Base-by-base conservation (phyloP, 2,113 vertebrate species). In the Reinhardtius hippoglossoides region DNA sequence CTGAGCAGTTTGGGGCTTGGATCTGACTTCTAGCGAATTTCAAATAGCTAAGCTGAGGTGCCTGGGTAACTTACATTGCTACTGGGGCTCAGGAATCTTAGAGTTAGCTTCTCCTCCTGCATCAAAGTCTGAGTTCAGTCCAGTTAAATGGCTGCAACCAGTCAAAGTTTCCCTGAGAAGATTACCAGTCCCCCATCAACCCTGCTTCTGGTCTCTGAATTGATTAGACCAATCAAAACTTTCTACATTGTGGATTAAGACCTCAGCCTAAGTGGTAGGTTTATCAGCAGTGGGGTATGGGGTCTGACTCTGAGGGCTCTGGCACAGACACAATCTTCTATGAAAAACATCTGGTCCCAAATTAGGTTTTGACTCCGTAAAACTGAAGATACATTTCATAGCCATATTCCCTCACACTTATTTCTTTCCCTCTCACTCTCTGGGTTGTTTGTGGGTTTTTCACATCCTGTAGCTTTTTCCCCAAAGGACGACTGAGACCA, bases 321-420 rank as follows among this genome's bases (percentile, higher is more conserved):
- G 59, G 37, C 54, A 26, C 62, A 21, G 26, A 9, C 6, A 31
- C 3, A 13, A 23, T 21, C 26, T 54, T 65, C 15, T 59, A 79
- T 63, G 44, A 67, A 80, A 76, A 77, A 54, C 76, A 80, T 56
- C 61, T 85, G 68, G 46, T 58, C 27, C 18, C 27, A 54, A 44
- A 67, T 66, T 0, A 79, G 65, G 64, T 68, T 27, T 60, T 66
- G 23, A 54, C 31, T 69, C 46, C 70, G 75, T 83, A 71, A 63
- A 82, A 67, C 2, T 60, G 18, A 69, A 74, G 35, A 50, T 27
- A 65, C 1, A 1, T 56, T 73, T 72, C 37, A 68, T 26, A 69
- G 40, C 15, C 4, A 9, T 42, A 69, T 61, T 54, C 9, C 13
- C 52, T 74, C 37, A 37, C 48, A 35, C 55, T 50, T 14, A 6